A percentile compares a stretch with the other conserved stretches of the same genome.
These are phyloP conservation scores for Tachina grossa DNA, from an alignment of 2,888 invertebrate genomes.

Conservation along the genomic window DNA sequence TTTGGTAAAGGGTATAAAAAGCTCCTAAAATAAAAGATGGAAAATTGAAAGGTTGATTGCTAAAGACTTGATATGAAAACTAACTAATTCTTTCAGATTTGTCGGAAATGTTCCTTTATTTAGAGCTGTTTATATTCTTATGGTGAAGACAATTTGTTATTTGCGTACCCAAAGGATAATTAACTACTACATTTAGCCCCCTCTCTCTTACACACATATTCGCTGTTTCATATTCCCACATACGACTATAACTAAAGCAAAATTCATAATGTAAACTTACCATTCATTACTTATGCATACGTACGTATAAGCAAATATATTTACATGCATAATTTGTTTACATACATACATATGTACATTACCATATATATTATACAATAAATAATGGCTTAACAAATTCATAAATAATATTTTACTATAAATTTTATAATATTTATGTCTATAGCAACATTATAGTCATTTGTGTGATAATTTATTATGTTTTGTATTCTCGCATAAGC, in stretches of 20 bases:
- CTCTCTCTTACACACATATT: slow-evolving; percentile 32
- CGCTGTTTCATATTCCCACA: background rate
- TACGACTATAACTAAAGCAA: slow-evolving; percentile 3
- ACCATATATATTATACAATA: slow-evolving; percentile 45
- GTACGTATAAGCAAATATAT: background rate
- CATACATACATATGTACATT: slow-evolving; percentile 13
- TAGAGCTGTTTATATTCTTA: slow-evolving; percentile 63
- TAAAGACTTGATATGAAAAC: too few relatives aligned
- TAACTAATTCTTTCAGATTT: too few relatives aligned
- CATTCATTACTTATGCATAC: background rate
- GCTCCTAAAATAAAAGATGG: too few relatives aligned
- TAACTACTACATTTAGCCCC: slow-evolving; percentile 52
- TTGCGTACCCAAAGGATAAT: slow-evolving; percentile 68
- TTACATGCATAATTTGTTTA: slow-evolving; percentile 18
- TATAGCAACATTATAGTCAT: slow-evolving; percentile 71
- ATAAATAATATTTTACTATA: slow-evolving; percentile 72
- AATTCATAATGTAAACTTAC: slow-evolving; percentile 1
- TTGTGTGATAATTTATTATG: slow-evolving; percentile 71
- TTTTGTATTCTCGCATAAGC: slow-evolving; percentile 49
- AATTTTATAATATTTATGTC: slow-evolving; percentile 72
- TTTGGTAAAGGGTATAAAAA: too few relatives aligned
- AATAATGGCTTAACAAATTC: slow-evolving; percentile 71
- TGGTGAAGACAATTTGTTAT: slow-evolving; percentile 69
- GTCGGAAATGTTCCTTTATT: slow-evolving; percentile 50
- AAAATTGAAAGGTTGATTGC: too few relatives aligned